phyloP scores from a whole-genome alignment of 2,113 vertebrate species.

The Epinephelus lanceolatus region DNA sequence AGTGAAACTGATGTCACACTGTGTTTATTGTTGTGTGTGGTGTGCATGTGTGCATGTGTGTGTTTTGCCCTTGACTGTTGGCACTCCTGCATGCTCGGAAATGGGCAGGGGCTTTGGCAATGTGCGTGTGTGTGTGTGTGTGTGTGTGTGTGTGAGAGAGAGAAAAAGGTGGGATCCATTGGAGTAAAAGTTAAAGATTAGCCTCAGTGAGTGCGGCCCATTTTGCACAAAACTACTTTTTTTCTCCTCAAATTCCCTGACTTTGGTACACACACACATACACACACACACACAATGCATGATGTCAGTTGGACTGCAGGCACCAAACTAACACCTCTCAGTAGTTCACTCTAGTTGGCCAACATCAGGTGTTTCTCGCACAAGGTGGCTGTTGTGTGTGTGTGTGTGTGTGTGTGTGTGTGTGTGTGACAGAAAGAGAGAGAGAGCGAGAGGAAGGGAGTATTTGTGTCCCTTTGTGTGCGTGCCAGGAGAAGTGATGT shows the following conservation, averaged over 20 bases:
- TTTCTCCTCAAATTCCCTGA: not conserved
- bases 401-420: conserved; percentile 16
- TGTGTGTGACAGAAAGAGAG: not conserved
- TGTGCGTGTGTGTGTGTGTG: not conserved
- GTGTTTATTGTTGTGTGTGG: conserved; percentile 14
- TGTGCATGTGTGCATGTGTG: not conserved
- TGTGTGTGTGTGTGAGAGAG: not conserved
- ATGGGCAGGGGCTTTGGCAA: not conserved
- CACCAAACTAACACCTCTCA: conserved; percentile 33
- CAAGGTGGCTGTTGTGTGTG: conserved; percentile 22
- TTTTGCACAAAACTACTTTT: not conserved
- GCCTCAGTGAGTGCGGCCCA: not conserved
- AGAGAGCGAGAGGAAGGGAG: not conserved
- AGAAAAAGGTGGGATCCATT: conserved; percentile 3
- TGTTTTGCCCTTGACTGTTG: conserved; percentile 53
- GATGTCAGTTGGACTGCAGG: conserved; percentile 35
- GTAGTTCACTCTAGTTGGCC: conserved; percentile 23
- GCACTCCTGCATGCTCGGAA: conserved; percentile 15
- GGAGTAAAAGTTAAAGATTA: conserved; percentile 39
- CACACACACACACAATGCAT: conserved; percentile 2
- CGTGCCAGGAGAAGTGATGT: conserved; percentile 48
- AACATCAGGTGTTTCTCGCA: conserved; percentile 55
- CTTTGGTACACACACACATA: not conserved
- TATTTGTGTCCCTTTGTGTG: conserved; percentile 53
- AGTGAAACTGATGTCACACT: conserved; percentile 46